Evolutionary conservation across 2,888 invertebrate genomes (phyloP).

Genomic region (Ectemnius cavifrons): DNA sequence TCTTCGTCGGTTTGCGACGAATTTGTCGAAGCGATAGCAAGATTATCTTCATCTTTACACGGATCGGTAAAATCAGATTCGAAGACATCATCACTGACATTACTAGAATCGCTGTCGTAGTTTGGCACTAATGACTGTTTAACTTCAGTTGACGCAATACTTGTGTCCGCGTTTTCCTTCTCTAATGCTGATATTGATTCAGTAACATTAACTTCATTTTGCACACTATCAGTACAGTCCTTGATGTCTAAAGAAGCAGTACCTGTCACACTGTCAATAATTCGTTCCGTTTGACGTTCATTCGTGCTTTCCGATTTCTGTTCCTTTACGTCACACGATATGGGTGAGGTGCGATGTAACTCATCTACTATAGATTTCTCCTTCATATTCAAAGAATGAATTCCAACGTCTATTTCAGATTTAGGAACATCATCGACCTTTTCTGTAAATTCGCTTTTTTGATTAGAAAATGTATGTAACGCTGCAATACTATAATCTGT

Average conservation of each 20-base stretch:
- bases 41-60: slow-evolving; percentile 15
- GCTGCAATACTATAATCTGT: no score
- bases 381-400: no score
- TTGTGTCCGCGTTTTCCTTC: not conserved
- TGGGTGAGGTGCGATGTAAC: no score
- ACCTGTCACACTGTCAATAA: no score
- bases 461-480: no score
- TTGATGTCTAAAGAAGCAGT: no score
- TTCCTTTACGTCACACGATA: no score
- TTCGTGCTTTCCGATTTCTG: slow-evolving; percentile 3
- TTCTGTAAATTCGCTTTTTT: slow-evolving; percentile 2
- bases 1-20: not conserved
- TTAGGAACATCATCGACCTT: not conserved
- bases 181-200: no score
- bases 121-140: slow-evolving; percentile 63
- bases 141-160: not conserved
- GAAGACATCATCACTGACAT: slow-evolving; percentile 62
- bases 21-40: not conserved
- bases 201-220: slow-evolving; percentile 2
- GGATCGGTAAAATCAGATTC: slow-evolving; percentile 33
- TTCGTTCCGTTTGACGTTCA: not conserved
- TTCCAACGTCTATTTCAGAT: no score
- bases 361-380: no score
- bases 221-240: slow-evolving; percentile 1
- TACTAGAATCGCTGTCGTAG: slow-evolving; percentile 64